Evolutionary conservation across 1,140 invertebrate genomes (phyloP).

Genomic region (Kradibia gibbosae): DNA sequence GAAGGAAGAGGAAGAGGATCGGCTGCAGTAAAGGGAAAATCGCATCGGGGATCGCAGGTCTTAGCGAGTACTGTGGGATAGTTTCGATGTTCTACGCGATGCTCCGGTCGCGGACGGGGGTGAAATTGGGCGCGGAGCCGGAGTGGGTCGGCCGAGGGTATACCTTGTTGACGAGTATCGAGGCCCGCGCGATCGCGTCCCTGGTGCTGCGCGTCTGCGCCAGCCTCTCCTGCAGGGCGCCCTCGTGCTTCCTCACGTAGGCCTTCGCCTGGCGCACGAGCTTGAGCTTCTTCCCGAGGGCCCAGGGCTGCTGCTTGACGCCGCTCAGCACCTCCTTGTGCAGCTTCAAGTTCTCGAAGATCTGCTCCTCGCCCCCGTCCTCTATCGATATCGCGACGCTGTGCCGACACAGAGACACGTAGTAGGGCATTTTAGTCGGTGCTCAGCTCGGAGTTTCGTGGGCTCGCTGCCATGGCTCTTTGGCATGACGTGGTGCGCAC

Average conservation of each 20-base stretch:
- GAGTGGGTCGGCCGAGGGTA: too few species aligned
- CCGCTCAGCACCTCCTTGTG: constrained; percentile 94
- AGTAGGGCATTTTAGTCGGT: too few species aligned
- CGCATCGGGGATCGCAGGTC: too few species aligned
- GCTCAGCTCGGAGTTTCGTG: too few species aligned
- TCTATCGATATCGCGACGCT: constrained; percentile 85
- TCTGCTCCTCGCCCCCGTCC: constrained; percentile 84
- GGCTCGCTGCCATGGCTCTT: too few species aligned
- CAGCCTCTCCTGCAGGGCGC: constrained; percentile 88
- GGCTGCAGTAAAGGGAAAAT: too few species aligned
- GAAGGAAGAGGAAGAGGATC: neutral
- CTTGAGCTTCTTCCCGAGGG: constrained; percentile 88
- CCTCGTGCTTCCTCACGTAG: constrained; percentile 91
- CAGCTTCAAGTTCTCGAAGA: constrained; percentile 91
- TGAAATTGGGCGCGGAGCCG: too few species aligned
- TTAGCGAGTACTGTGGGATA: too few species aligned
- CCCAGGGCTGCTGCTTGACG: constrained; percentile 91
- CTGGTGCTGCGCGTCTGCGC: constrained; percentile 89
- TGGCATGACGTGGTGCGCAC: too few species aligned
- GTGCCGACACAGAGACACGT: neutral
- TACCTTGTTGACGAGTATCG: constrained; percentile 83
- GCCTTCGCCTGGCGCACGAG: constrained; percentile 88
- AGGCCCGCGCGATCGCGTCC: constrained; percentile 87
- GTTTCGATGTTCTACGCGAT: too few species aligned
- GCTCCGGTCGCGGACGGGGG: neutral